Conservation (phyloP, 1,140 invertebrate species). For the Brachionus rotundiformis region DNA sequence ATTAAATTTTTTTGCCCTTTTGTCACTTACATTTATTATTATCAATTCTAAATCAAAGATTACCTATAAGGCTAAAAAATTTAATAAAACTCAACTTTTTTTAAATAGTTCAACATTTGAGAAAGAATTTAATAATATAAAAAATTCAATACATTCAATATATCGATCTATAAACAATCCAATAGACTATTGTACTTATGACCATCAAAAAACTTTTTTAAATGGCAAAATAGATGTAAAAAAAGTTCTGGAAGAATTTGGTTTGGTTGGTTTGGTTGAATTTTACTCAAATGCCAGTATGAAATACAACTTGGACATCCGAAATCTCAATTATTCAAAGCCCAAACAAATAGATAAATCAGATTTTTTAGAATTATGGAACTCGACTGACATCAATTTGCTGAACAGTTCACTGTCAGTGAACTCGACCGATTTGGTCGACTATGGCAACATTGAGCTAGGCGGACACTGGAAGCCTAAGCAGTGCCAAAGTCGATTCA, state of each 20-base stretch:
- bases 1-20: neutral
- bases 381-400: neutral
- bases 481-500: conserved; percentile 56
- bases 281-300: conserved; percentile 4
- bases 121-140: neutral
- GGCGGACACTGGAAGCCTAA: conserved; percentile 56
- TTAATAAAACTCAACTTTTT: neutral
- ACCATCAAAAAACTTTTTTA: neutral
- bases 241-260: neutral
- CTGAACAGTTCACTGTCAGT: neutral
- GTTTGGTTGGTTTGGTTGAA: neutral
- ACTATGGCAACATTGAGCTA: conserved; percentile 14
- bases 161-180: neutral
- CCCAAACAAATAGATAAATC: neutral
- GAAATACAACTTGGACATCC: neutral
- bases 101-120: neutral
- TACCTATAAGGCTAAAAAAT: neutral
- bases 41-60: no score
- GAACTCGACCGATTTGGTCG: neutral
- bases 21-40: no score
- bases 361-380: conserved; percentile 11
- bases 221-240: neutral
- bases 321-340: conserved; percentile 7
- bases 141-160: neutral
- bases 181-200: neutral